These are phyloP conservation scores for Drosophila tani DNA, from an alignment of 1,140 invertebrate genomes.

Conservation along the genomic window DNA sequence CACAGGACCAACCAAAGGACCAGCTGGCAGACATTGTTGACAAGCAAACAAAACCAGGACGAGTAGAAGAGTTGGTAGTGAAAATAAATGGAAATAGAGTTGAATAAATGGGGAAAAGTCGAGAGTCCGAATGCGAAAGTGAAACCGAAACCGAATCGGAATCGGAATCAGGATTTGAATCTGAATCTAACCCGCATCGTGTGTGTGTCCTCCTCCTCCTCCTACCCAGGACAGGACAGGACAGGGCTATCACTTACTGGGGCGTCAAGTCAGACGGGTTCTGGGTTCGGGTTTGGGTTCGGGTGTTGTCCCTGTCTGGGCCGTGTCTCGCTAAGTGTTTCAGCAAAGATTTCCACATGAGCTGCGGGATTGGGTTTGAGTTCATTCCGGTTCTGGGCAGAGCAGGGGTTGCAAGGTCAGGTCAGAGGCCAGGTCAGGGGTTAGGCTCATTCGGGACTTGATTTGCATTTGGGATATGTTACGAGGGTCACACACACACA, in stretches of 20 bases:
- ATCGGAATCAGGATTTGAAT: constrained; percentile 16
- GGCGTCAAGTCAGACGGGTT: constrained; percentile 73
- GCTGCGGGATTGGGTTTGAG: constrained; percentile 17
- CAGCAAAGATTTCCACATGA: constrained; percentile 70
- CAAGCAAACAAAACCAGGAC: constrained; percentile 51
- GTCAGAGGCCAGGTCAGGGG: constrained; percentile 44
- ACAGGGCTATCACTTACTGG: constrained; percentile 73
- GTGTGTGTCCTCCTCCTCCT: constrained; percentile 16
- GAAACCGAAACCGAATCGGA: constrained; percentile 11
- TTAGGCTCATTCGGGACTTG: constrained; percentile 57
- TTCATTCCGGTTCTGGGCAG: constrained; percentile 8
- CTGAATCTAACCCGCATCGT: constrained; percentile 33
- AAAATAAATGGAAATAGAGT: constrained; percentile 68
- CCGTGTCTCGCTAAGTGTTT: constrained; percentile 74
- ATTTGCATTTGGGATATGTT: constrained; percentile 79
- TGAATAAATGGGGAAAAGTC: constrained; percentile 10
- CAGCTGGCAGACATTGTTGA: constrained; percentile 63
- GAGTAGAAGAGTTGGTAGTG: constrained; percentile 53
- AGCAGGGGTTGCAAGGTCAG: constrained; percentile 25
- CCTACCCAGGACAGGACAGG: neutral
- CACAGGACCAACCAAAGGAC: constrained; percentile 15
- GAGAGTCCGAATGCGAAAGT: neutral
- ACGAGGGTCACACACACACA: constrained; percentile 17
- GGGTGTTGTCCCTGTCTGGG: constrained; percentile 54
- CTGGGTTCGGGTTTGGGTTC: neutral